Base-by-base conservation (phyloP, 2,888 invertebrate species). In the Urechis unicinctus region DNA sequence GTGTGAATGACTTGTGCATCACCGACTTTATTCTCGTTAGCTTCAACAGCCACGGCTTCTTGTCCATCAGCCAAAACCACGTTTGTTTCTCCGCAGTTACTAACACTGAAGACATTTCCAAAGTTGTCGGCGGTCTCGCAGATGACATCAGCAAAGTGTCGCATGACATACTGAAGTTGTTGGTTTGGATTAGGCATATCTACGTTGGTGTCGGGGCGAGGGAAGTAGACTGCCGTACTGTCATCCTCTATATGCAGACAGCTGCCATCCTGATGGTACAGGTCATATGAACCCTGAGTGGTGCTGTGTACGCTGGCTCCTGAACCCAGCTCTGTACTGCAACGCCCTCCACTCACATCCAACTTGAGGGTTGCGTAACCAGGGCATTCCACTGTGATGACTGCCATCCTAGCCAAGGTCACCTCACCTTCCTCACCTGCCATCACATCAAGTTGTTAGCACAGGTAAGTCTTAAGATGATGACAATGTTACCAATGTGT, bases 291-390 rank as follows among this genome's bases (percentile, higher is more conserved):
- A 17, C 74, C 73, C 58, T 70, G 70, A 13, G 72, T 70, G 61
- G 71, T 71, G 6, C 71, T 70, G 48, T 74, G 68, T 41, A 76
- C 63, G 28, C 68, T 67, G 17, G 72, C 71, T 4, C 73, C 73
- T 56, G 66, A 69, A 31, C 74, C 77, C 65, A 77, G 72, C 47
- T 71, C 69, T n/a, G 73, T 71, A 51, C 72, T 67, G 55, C 72
- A 74, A 51, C 75, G 71, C 56, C 72, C 69, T 2, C 72, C 69
- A 29, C 65, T 59, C 51, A 67, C 67, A 61, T 78, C 74, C 61
- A 77, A 76, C 63, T 73, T 72, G 25, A 75, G 68, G 9, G 77
- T 75, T 42, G 77, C 75, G 64, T 68, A 78, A 9, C 73, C 73
- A 9, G 74, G 74, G 61, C 76, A 76, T 60, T 78, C 78, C 17